A percentile compares a stretch with the other conserved stretches of the same genome.
These are phyloP conservation scores for Hyalella azteca DNA, from an alignment of 2,888 invertebrate genomes.

Conservation along the genomic window DNA sequence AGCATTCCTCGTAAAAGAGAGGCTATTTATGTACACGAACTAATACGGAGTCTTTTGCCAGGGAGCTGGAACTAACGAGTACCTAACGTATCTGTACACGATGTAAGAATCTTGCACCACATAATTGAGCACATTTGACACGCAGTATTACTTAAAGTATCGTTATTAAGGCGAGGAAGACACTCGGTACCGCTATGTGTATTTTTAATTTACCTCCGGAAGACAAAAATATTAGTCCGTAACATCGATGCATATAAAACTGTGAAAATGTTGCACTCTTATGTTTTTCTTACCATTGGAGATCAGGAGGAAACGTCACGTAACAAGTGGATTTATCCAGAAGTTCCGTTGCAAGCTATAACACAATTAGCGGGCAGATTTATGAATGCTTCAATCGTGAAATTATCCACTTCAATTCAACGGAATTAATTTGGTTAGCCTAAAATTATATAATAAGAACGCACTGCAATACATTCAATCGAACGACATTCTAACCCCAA, in stretches of 20 bases:
- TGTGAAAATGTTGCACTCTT: too few relatives aligned
- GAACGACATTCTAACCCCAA: too few relatives aligned
- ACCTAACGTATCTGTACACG: slow-evolving; percentile 1
- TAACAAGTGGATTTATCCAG: too few relatives aligned
- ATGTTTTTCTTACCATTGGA: not conserved
- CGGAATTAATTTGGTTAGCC: too few relatives aligned
- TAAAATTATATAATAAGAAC: too few relatives aligned
- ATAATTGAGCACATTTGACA: slow-evolving; percentile 1
- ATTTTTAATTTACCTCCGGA: not conserved
- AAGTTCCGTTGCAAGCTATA: too few relatives aligned
- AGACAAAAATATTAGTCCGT: not conserved
- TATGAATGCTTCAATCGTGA: too few relatives aligned
- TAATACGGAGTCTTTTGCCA: slow-evolving; percentile 6
- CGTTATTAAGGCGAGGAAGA: not conserved
- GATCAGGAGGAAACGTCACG: not conserved
- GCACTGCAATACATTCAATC: too few relatives aligned
- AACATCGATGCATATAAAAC: not conserved
- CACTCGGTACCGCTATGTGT: not conserved
- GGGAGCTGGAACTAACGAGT: not conserved
- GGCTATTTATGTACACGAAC: slow-evolving; percentile 23
- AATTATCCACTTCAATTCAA: too few relatives aligned
- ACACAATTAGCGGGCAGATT: too few relatives aligned
- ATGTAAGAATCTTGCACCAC: not conserved
- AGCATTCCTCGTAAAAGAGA: not conserved
- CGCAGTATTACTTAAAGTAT: not conserved